Conservation (phyloP, 2,797 vertebrate genomes). For the Anas flavirostris region DNA sequence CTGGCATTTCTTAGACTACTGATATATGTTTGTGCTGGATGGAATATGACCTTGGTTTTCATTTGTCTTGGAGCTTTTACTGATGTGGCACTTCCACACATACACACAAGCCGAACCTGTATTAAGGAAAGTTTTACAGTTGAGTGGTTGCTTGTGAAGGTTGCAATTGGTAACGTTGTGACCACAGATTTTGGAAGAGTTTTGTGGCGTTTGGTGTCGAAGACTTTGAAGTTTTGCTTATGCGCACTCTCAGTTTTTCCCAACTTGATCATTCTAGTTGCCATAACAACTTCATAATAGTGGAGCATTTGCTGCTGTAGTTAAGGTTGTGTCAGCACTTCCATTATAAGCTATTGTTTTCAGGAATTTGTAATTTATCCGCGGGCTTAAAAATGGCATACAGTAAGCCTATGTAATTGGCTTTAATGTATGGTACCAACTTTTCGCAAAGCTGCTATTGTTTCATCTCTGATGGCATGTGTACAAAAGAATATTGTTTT, state of each 20-base stretch:
- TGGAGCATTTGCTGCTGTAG: conserved; percentile 62
- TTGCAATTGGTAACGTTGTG: neutral
- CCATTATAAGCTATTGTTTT: conserved; percentile 71
- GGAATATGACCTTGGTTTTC: neutral
- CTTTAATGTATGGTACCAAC: neutral
- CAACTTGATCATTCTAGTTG: conserved; percentile 73
- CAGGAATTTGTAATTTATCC: conserved; percentile 72
- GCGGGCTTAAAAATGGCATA: conserved; percentile 32
- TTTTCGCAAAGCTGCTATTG: conserved; percentile 22
- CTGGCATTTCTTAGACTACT: neutral
- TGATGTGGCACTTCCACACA: neutral
- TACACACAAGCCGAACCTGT: neutral
- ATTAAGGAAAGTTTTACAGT: neutral
- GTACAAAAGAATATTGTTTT: conserved; percentile 19
- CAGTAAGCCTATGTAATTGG: neutral
- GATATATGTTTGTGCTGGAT: neutral
- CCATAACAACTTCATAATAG: conserved; percentile 81
- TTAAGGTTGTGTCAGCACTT: conserved; percentile 73
- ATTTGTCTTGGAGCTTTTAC: neutral
- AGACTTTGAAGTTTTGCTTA: conserved; percentile 31
- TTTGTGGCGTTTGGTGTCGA: neutral
- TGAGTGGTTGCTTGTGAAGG: neutral
- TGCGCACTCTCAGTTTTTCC: conserved; percentile 22
- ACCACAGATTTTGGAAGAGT: conserved; percentile 10
- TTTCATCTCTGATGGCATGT: neutral